A percentile compares a stretch with the other conserved stretches of the same genome.
Conservation (phyloP, 2,113 vertebrate genomes). For the Caranx ignobilis region DNA sequence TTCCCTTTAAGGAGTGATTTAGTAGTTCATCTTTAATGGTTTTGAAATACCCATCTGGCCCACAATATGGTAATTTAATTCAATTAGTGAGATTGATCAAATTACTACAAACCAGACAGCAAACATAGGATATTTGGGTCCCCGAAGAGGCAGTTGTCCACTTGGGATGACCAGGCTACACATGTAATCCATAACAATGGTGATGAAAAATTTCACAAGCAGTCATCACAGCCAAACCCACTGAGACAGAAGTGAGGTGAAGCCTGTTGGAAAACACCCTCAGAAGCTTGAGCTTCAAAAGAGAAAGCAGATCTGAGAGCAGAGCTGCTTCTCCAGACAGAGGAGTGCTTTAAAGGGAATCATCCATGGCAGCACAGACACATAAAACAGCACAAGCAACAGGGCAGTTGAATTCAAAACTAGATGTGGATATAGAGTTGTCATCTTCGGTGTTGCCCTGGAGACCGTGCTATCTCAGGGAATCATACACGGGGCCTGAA, state of each 20-base stretch:
- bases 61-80: not conserved
- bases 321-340: conserved; percentile 34
- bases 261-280: conserved; percentile 62
- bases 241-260: conserved; percentile 37
- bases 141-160: not conserved
- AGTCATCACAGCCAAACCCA: not conserved
- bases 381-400: conserved; percentile 60
- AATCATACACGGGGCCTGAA: conserved; percentile 57
- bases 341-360: conserved; percentile 33
- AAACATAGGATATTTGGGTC: not conserved
- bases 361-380: conserved; percentile 31
- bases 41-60: not conserved
- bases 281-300: conserved; percentile 61
- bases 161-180: not conserved
- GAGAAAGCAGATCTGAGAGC: conserved; percentile 59
- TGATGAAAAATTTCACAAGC: not conserved
- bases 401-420: conserved; percentile 41
- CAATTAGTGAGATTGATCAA: not conserved
- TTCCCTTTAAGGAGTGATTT: not conserved
- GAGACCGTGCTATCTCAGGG: conserved; percentile 27
- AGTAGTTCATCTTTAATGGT: not conserved
- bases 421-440: not conserved
- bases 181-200: no score
- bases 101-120: not conserved
- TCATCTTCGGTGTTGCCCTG: conserved; percentile 42